These are phyloP conservation scores for Phataginus tricuspis DNA, from an alignment of 2,797 vertebrate species.

Conservation along the genomic window DNA sequence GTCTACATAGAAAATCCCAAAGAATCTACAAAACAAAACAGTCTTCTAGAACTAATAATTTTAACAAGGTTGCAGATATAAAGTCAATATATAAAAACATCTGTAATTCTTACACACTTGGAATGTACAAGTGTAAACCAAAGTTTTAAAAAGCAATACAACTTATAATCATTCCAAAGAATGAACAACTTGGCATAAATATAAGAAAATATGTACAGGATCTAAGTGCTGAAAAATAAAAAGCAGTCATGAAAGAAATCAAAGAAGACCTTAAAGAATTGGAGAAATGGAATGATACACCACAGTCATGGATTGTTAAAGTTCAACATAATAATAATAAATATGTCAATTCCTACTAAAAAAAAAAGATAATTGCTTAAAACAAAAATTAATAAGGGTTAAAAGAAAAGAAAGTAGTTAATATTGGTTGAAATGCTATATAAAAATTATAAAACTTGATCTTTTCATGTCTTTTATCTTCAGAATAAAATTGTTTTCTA, in stretches of 20 bases:
- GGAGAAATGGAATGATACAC: slow-evolving; percentile 12
- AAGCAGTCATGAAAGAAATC: not conserved
- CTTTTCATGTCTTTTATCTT: not conserved
- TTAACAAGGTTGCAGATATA: not conserved
- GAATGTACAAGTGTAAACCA: not conserved
- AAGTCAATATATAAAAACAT: not conserved
- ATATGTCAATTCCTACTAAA: slow-evolving; percentile 8
- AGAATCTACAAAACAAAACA: slow-evolving; percentile 14
- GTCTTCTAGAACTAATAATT: not conserved
- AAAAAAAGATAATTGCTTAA: not conserved
- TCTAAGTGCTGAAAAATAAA: not conserved
- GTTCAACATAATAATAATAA: not conserved
- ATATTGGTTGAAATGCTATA: not conserved
- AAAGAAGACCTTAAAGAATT: not conserved
- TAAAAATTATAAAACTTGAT: slow-evolving; percentile 3
- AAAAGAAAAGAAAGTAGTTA: not conserved
- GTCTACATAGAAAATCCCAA: not conserved
- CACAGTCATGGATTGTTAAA: slow-evolving; percentile 41
- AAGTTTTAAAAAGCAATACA: not conserved
- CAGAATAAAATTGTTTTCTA: not conserved
- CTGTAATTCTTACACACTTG: not conserved
- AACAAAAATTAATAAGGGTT: not conserved
- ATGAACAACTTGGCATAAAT: slow-evolving; percentile 14
- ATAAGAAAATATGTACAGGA: not conserved
- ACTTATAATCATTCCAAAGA: slow-evolving; percentile 35